Evolutionary conservation across 1,140 invertebrate species (phyloP), one percentile per base, ranked within the genome.

Genomic region (Ptiloglossa arizonensis): DNA sequence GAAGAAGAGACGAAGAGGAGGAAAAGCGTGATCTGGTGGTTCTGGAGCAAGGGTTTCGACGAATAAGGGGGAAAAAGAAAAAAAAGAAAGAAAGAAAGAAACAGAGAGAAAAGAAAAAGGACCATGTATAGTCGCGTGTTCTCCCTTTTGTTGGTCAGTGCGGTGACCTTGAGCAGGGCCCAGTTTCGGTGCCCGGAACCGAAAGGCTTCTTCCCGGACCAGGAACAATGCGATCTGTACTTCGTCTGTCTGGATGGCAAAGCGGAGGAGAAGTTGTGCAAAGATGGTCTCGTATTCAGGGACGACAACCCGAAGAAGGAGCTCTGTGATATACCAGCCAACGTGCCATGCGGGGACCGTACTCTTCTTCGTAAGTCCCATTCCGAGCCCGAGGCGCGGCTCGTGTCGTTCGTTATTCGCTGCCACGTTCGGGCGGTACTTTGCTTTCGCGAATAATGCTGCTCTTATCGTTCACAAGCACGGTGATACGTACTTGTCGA

Each of bases 211-310:
- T 97, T 95, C 91, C 93, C 96, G 1, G 96, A 97, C 90, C 93
- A 93, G 2, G 93, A 94, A 81, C 96, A 97, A 89, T 97, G 97
- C 89, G 97, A 97, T 91, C 94, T 96, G 48, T 97, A 97, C 90
- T 97, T 96, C 89, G 94, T 94, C 83, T 97, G 96, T 91, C 91
- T 93, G 63, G 94, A 96, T 89, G 95, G 94, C 85, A 90, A 94
- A 69, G 83, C 95, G 11, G 95, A 96, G 86, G 94, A 96, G 80
- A 95, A 94, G 81, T 91, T 97, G 6, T 97, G 97, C 90, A 96
- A 96, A 4, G 97, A 97, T 84, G 97, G 97, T 1, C 93, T 97
- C 24, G 95, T 97, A 5, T 97, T 97, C 90, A 94, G 96, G 82
- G 96, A 96, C 83, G 94, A 94, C 69, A 95, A 95, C 86, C 94